These are phyloP conservation scores for Metopia argyrocephala DNA, from an alignment of 2,888 invertebrate species.

Conservation along the genomic window DNA sequence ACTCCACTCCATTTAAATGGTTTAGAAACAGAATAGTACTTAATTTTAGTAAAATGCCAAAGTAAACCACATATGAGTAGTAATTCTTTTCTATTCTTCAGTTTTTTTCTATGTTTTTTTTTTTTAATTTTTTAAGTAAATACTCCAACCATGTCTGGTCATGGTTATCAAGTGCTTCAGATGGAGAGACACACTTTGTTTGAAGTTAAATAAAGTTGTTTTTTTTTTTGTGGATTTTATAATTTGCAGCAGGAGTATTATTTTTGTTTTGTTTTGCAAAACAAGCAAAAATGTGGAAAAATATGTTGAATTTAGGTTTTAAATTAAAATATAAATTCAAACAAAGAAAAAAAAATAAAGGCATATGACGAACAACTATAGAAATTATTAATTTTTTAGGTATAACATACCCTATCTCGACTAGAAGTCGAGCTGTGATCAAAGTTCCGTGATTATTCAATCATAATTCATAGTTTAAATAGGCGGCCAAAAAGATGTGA, in stretches of 20 bases:
- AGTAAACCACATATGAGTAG: conserved; percentile 55
- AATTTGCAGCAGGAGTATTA: neutral
- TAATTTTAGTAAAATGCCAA: conserved; percentile 59
- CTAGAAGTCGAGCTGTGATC: too few relatives aligned
- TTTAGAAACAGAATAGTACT: conserved; percentile 44
- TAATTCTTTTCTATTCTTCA: neutral
- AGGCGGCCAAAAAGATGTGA: too few relatives aligned
- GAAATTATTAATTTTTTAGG: too few relatives aligned
- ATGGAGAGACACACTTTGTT: conserved; percentile 41
- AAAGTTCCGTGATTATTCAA: too few relatives aligned
- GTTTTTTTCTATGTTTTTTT: conserved; percentile 6
- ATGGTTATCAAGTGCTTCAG: conserved; percentile 40
- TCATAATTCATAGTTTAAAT: too few relatives aligned
- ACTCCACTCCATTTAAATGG: conserved; percentile 49
- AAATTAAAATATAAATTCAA: too few relatives aligned
- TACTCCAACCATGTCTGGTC: conserved; percentile 53
- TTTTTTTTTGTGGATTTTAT: too few relatives aligned
- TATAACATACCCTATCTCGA: too few relatives aligned
- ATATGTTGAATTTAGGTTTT: too few relatives aligned
- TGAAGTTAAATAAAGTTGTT: conserved; percentile 51
- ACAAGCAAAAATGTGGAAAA: neutral
- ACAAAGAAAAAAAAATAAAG: too few relatives aligned
- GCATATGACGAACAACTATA: too few relatives aligned
- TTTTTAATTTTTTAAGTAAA: conserved; percentile 43
- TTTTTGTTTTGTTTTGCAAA: neutral